Percentiles rank a stretch among this genome's conserved stretches.
Evolutionary conservation across 1,140 invertebrate genomes (phyloP).

Genomic region (Lamellibrachia luymesi): DNA sequence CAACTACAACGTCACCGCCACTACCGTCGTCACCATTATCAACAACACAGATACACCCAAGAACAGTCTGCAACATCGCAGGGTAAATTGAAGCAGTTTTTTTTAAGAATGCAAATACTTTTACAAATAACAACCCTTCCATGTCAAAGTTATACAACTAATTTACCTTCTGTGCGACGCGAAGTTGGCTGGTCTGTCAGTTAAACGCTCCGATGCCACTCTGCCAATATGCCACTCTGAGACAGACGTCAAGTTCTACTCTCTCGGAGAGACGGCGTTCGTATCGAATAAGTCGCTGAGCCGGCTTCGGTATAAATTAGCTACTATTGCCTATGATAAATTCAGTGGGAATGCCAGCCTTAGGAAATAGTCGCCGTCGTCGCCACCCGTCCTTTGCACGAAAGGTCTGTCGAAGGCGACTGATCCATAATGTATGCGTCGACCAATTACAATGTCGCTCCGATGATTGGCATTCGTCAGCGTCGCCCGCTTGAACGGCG

Average conservation of each 20-base stretch:
- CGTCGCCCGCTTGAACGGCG: neutral
- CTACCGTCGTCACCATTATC: neutral
- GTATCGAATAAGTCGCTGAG: neutral
- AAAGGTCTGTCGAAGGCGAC: neutral
- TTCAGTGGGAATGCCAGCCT: neutral
- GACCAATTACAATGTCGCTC: neutral
- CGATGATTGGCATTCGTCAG: neutral
- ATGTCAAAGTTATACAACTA: neutral
- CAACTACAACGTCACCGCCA: neutral
- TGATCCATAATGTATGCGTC: conserved; percentile 4
- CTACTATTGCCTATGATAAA: conserved; percentile 1
- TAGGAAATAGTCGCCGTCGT: neutral
- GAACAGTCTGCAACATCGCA: neutral
- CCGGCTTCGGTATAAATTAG: conserved; percentile 4
- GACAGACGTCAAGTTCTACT: neutral
- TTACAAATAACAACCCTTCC: neutral
- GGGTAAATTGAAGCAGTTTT: neutral
- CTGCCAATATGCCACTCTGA: neutral
- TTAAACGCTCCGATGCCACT: neutral
- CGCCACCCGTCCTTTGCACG: neutral
- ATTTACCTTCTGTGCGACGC: neutral
- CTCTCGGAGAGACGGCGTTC: neutral
- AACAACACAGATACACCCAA: neutral
- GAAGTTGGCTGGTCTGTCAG: neutral
- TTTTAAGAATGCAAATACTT: neutral